Evolutionary conservation across 2,888 invertebrate genomes (phyloP).

Genomic region (Meghimatium bilineatum): DNA sequence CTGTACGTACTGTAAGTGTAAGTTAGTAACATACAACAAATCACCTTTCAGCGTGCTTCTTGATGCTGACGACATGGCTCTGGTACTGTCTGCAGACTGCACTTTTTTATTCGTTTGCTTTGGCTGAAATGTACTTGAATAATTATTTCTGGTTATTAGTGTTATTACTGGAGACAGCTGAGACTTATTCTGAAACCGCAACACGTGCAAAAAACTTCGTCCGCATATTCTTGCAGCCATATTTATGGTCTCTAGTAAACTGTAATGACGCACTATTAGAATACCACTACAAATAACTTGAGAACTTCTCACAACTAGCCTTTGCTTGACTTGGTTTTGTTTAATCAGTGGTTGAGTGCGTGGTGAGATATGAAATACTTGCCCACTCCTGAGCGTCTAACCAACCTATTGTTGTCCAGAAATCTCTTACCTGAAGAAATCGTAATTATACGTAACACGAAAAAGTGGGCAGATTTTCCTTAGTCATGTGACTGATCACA

Average conservation of each 20-base stretch:
- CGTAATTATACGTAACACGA: not conserved
- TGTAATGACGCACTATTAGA: not conserved
- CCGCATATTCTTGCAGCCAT: slow-evolving; percentile 12
- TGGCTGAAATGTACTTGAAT: not conserved
- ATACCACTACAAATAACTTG: not conserved
- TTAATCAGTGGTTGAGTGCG: not conserved
- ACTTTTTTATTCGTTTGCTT: not conserved
- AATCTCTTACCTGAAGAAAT: not conserved
- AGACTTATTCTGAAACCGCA: not conserved
- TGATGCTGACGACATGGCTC: not conserved
- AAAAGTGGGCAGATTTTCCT: not conserved
- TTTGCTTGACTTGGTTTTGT: not conserved
- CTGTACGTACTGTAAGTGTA: too few species aligned
- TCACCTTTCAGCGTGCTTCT: slow-evolving; percentile 3
- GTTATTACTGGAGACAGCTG: not conserved
- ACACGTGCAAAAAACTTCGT: not conserved
- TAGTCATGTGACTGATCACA: slow-evolving; percentile 26
- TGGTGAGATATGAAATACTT: not conserved
- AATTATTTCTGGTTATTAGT: not conserved
- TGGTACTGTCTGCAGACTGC: not conserved
- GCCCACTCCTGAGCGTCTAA: not conserved
- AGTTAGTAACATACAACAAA: too few species aligned
- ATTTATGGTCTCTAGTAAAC: slow-evolving; percentile 2
- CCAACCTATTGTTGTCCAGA: too few species aligned
- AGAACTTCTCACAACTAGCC: not conserved